phyloP scores from a whole-genome alignment of 2,797 vertebrate species.

The Chelon labrosus region DNA sequence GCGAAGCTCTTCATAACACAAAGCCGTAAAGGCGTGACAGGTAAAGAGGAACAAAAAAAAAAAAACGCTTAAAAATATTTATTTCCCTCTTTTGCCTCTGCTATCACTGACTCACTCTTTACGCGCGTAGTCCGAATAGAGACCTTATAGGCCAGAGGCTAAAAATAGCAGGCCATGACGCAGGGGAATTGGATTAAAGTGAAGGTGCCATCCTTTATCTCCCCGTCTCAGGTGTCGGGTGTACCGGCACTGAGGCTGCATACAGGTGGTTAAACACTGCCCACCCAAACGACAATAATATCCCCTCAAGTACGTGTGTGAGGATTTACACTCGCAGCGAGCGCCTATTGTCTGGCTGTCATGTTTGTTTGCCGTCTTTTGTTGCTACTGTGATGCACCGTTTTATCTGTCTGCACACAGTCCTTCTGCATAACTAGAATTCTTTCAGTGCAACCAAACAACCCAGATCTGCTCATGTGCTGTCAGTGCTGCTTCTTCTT shows the following conservation, averaged over 20 bases:
- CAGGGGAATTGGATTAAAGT: conserved; percentile 77
- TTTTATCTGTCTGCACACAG: conserved; percentile 8
- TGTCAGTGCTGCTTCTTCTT: conserved; percentile 6
- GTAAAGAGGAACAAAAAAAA: neutral
- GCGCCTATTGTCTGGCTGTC: neutral
- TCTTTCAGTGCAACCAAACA: conserved; percentile 4
- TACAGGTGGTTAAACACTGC: conserved; percentile 61
- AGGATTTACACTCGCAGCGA: conserved; percentile 5
- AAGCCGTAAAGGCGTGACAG: conserved; percentile 6
- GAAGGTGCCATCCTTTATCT: conserved; percentile 73
- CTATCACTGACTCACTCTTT: conserved; percentile 61
- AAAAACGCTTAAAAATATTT: conserved; percentile 27
- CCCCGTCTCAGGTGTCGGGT: conserved; percentile 46
- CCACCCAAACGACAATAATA: conserved; percentile 17
- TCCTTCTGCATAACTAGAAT: neutral
- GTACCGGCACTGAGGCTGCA: conserved; percentile 41
- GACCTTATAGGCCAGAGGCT: conserved; percentile 70
- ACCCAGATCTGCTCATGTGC: conserved; percentile 13
- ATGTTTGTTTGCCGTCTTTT: conserved; percentile 7
- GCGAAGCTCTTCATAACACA: neutral
- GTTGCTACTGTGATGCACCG: conserved; percentile 30
- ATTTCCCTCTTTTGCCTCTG: conserved; percentile 47
- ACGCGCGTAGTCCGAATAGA: conserved; percentile 31
- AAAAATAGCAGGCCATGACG: conserved; percentile 78
- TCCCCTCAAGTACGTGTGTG: neutral